A percentile compares a stretch with the other conserved stretches of the same genome.
Evolutionary conservation across 2,797 vertebrate species (phyloP).

Genomic region (Gobionotothen gibberifrons): DNA sequence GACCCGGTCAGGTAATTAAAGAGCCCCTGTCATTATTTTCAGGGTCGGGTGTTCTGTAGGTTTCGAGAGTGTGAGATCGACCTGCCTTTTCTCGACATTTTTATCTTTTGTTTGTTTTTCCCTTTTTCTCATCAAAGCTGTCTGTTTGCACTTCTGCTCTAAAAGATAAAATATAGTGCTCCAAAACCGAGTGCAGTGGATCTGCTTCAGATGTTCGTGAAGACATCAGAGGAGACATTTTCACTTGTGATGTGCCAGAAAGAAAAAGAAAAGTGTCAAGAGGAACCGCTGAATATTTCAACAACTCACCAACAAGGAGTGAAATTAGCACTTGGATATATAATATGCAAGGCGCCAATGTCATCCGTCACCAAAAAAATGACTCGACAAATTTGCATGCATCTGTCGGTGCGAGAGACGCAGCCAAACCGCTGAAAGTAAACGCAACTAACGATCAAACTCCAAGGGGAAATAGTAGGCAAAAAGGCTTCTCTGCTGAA

Average conservation of each 20-base stretch:
- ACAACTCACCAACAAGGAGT: slow-evolving; percentile 64
- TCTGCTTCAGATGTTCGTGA: slow-evolving; percentile 75
- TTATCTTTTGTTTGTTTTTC: slow-evolving; percentile 55
- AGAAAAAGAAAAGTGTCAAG: slow-evolving; percentile 37
- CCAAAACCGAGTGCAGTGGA: slow-evolving; percentile 47
- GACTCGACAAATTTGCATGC: slow-evolving; percentile 30
- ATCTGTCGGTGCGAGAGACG: slow-evolving; percentile 52
- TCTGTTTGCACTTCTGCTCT: slow-evolving; percentile 69
- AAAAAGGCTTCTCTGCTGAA: slow-evolving; percentile 85
- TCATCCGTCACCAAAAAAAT: slow-evolving; percentile 65
- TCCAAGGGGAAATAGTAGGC: slow-evolving; percentile 53
- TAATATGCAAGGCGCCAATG: slow-evolving; percentile 63
- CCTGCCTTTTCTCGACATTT: slow-evolving; percentile 37
- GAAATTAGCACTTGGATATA: slow-evolving; percentile 82
- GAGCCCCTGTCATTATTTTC: slow-evolving; percentile 49
- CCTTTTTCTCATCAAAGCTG: slow-evolving; percentile 66
- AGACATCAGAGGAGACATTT: slow-evolving; percentile 79
- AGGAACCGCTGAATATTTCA: slow-evolving; percentile 63
- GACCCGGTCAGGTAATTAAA: slow-evolving; percentile 67
- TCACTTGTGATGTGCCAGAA: slow-evolving; percentile 71
- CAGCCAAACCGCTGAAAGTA: slow-evolving; percentile 78
- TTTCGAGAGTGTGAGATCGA: slow-evolving; percentile 55
- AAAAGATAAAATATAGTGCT: slow-evolving; percentile 71
- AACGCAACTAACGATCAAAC: slow-evolving; percentile 87
- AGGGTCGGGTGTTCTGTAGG: slow-evolving; percentile 33